Evolutionary conservation across 2,113 vertebrate genomes (phyloP).

Genomic region (Bufo bufo): DNA sequence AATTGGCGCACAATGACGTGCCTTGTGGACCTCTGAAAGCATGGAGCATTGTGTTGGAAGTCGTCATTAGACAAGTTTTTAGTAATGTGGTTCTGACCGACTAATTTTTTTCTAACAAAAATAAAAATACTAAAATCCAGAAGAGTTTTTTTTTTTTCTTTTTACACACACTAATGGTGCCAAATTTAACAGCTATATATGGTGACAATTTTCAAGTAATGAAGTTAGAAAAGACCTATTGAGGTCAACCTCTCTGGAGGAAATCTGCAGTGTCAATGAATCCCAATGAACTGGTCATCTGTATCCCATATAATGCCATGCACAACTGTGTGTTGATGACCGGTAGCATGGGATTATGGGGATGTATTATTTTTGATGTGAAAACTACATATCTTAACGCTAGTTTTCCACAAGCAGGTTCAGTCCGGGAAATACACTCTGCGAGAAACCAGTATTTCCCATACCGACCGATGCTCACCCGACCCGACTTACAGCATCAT

Average conservation of each 20-base stretch:
- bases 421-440: too few species aligned
- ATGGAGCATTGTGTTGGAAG: slow-evolving; percentile 41
- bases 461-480: too few species aligned
- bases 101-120: slow-evolving; percentile 43
- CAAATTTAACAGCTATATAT: background rate
- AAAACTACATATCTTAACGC: too few species aligned
- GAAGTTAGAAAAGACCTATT: background rate
- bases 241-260: background rate
- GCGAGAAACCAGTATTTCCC: too few species aligned
- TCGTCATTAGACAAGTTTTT: background rate
- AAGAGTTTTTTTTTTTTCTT: background rate
- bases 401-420: too few species aligned
- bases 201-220: background rate
- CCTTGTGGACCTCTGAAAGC: slow-evolving; percentile 32
- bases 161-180: background rate
- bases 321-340: background rate
- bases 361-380: too few species aligned
- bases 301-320: background rate
- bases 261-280: background rate
- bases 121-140: slow-evolving; percentile 43
- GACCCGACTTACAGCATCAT: too few species aligned
- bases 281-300: background rate
- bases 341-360: too few species aligned
- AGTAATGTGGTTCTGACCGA: background rate
- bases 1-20: background rate